Percentiles rank a stretch among this genome's conserved stretches.
These are phyloP conservation scores for Sardina pilchardus DNA, from an alignment of 2,113 vertebrate genomes.

Conservation along the genomic window DNA sequence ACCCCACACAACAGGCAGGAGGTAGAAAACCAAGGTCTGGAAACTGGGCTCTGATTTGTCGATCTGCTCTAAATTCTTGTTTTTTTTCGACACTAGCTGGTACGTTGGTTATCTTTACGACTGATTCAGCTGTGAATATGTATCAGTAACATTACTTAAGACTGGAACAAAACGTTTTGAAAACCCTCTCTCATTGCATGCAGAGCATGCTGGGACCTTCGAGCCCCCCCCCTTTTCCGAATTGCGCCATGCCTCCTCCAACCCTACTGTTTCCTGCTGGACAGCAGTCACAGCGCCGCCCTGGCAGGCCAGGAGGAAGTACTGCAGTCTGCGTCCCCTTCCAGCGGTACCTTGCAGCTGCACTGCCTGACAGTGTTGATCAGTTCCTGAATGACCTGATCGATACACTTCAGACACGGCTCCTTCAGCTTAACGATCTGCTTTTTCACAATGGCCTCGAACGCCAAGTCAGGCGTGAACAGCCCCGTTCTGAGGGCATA, in stretches of 20 bases:
- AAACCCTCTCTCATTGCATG: neutral
- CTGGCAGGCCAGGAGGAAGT: slow-evolving; percentile 9
- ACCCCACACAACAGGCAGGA: neutral
- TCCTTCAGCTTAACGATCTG: slow-evolving; percentile 99
- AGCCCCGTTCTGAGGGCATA: slow-evolving; percentile 88
- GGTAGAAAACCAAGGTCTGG: neutral
- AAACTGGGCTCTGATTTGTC: neutral
- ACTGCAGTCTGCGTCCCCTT: slow-evolving; percentile 2
- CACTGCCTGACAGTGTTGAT: slow-evolving; percentile 97
- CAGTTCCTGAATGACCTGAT: slow-evolving; percentile 97
- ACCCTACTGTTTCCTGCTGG: neutral
- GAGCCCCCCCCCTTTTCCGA: neutral
- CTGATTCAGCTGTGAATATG: neutral
- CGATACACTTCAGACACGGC: slow-evolving; percentile 95
- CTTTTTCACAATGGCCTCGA: slow-evolving; percentile 99
- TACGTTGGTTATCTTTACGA: neutral
- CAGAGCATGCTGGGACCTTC: neutral
- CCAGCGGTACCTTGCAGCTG: slow-evolving; percentile 86
- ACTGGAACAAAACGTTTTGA: neutral
- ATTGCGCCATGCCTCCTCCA: slow-evolving; percentile 38
- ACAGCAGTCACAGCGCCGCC: slow-evolving; percentile 13
- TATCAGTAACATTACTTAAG: neutral
- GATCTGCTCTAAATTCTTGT: neutral
- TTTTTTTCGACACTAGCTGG: neutral
- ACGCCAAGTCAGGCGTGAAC: slow-evolving; percentile 97